Conservation (phyloP, 2,888 invertebrate genomes). For the Erebia palarica region DNA sequence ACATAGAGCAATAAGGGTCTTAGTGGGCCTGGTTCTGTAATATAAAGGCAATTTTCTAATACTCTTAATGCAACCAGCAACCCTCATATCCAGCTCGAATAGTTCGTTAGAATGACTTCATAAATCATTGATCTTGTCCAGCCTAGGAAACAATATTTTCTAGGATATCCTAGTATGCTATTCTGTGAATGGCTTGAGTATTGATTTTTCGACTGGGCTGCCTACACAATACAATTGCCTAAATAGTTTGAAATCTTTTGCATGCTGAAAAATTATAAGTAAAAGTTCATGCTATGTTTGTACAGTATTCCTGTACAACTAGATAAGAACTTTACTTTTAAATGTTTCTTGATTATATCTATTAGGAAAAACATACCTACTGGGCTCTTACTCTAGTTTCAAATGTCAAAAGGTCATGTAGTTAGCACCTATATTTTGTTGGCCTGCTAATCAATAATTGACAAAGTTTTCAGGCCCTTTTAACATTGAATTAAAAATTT, state of each 20-base stretch:
- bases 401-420: slow-evolving; percentile 42
- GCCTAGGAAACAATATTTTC: slow-evolving; percentile 24
- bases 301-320: no score
- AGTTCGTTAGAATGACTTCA: slow-evolving; percentile 16
- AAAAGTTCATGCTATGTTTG: not conserved
- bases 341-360: not conserved
- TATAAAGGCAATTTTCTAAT: slow-evolving; percentile 26
- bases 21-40: slow-evolving; percentile 31
- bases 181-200: slow-evolving; percentile 51
- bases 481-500: not conserved
- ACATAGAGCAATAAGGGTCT: slow-evolving; percentile 51
- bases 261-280: slow-evolving; percentile 1
- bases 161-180: slow-evolving; percentile 35
- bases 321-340: not conserved
- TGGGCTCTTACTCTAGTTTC: slow-evolving; percentile 31
- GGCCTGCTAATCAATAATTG: slow-evolving; percentile 18
- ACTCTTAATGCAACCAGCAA: slow-evolving; percentile 25
- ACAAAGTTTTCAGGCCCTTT: not conserved
- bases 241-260: slow-evolving; percentile 30
- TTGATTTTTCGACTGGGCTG: slow-evolving; percentile 67
- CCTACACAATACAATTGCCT: slow-evolving; percentile 60
- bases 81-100: slow-evolving; percentile 32
- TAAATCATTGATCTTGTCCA: slow-evolving; percentile 21
- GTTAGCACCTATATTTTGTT: slow-evolving; percentile 1
- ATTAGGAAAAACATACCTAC: not conserved